Evolutionary conservation across 2,888 invertebrate species (phyloP), one percentile per base, ranked within the genome.

Genomic region (Drosophila meridionalis): DNA sequence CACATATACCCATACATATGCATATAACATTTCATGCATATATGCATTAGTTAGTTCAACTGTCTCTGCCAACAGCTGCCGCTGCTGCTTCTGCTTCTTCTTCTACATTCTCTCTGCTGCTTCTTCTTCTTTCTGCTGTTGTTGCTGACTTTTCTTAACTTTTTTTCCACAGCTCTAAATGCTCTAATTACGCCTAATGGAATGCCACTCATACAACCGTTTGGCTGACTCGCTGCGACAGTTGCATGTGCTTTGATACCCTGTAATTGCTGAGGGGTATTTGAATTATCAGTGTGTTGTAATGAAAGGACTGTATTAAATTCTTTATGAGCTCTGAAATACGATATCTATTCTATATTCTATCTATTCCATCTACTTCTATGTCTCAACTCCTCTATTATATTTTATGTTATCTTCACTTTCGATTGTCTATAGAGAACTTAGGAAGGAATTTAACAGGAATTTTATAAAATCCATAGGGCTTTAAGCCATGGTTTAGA

Each of bases 171-270:
- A 77, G 85, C 78, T 52, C 52, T 87, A 87, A 87, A 89, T 89
- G 87, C 87, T 87, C 87, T 87, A 90, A 90, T 87, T 87, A 87
- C 89, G 87, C 77, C 89, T 90, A 87, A 87, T 87, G 87, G 87
- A 87, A 87, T 84, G 85, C 73, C 67, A 70, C 72, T 77, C 80
- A 67, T 61, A 55, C 58, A 65, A 68, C 53, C 59, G 66, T 55
- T 26, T 40, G 48, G 47, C 4, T 34, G 14, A 1, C 26, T 4
- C 14, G 64, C 9, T 32, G 58, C 52, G 76, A 57, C 67, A 80
- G 60, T 59, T 76, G 59, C 71, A 69, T 78, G 4, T 40, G 40
- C 30, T 2, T 42, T 11, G 12, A 42, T 56, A 42, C 53, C 53
- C 53, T 42, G 4, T 40, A 3, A n/a, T 4, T 12, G 7, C 12